phyloP scores from a whole-genome alignment of 2,113 vertebrate genomes.

The Rana temporaria region DNA sequence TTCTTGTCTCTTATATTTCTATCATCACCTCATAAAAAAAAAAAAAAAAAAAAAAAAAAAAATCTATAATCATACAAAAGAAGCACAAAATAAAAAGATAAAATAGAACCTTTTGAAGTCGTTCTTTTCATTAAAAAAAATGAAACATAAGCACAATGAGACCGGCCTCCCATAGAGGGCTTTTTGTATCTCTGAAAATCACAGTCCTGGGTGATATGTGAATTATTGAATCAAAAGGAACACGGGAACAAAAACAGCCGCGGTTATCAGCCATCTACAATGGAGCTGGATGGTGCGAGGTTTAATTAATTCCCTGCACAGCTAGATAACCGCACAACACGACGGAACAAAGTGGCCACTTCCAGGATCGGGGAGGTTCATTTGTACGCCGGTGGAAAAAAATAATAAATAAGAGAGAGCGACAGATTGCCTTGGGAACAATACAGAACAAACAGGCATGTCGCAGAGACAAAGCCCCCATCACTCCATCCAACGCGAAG shows the following conservation, averaged over 20 bases:
- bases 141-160: not conserved
- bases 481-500: not conserved
- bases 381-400: constrained; percentile 1
- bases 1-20: no score
- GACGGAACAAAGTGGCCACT: constrained; percentile 1
- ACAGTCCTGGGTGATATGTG: no score
- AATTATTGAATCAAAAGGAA: not conserved
- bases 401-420: not conserved
- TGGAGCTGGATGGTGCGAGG: not conserved
- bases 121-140: no score
- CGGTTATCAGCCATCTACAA: not conserved
- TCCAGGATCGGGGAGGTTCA: not conserved
- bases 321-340: not conserved
- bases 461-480: constrained; percentile 18
- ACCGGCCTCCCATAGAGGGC: not conserved
- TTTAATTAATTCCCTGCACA: constrained; percentile 36
- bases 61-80: no score
- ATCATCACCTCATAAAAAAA: no score
- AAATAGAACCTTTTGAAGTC: no score
- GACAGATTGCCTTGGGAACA: not conserved
- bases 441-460: constrained; percentile 9
- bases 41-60: no score
- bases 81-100: no score
- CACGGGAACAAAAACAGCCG: not conserved
- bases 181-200: constrained; percentile 4